Evolutionary conservation across 2,113 vertebrate species (phyloP), one percentile per base, ranked within the genome.

Genomic region (Glaucomys volans): DNA sequence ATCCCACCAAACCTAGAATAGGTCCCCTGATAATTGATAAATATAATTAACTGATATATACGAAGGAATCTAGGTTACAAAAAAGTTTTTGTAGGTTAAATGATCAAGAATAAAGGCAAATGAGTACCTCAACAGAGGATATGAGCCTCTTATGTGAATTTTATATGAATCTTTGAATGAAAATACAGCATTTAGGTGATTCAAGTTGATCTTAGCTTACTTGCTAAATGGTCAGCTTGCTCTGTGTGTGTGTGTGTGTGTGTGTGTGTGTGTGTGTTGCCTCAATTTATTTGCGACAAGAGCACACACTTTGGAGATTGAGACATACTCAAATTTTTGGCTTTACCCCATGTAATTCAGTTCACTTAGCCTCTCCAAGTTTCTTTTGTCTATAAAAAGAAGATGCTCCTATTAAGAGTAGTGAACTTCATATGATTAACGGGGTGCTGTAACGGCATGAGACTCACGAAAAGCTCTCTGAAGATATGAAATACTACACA

Each of bases 241-340:
- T 93, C 2, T 75, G 42, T 84, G 67, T 86, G 80, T 17, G 40
- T 26, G 18, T 9, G 13, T 28, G 62, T 64, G 30, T 1, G 1
- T 16, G 64, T 32, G 64, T 66, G 75, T 12, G 32, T 28, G 11
- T 9, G 37, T 8, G 71, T 28, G 24, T 62, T 52, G 12, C 24
- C 71, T 82, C 44, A 18, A 44, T 72, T 62, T 69, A 54, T 86
- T 83, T 90, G 47, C 75, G 83, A 94, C 35, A 62, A 93, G 44
- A 95, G 75, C 75, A 94, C 42, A 28, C 14, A 10, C 30, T 92
- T 47, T 81, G 89, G 86, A 95, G 40, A 92, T 57, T 59, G 57
- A 95, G 30, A 76, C 6, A 32, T 10, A 1, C 50, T 76, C 20
- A 44, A 40, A 69, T 89, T 90, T n/a, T 79, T 64, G 26, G 2